Conservation (phyloP, 2,113 vertebrate genomes). For the Nerophis ophidion region DNA sequence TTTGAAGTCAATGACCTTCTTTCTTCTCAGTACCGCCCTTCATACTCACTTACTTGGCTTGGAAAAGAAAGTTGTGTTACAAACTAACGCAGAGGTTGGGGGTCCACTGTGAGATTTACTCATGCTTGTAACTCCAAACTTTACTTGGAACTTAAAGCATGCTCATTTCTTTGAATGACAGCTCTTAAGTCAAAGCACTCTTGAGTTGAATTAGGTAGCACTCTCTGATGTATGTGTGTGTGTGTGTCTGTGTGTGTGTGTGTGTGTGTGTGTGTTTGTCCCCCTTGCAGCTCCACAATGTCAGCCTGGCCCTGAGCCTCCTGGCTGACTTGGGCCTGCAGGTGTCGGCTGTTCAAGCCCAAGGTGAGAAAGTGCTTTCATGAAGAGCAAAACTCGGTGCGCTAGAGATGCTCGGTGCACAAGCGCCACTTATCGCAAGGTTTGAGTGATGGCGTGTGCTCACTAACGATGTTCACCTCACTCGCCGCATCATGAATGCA, state of each 20-base stretch:
- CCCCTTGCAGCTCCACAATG: constrained; percentile 79
- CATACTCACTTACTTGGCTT: too few relatives aligned
- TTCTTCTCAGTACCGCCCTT: too few relatives aligned
- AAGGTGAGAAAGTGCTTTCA: constrained; percentile 70
- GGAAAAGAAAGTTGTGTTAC: too few relatives aligned
- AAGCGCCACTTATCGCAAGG: not conserved
- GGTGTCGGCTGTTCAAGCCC: constrained; percentile 67
- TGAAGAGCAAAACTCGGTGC: too few relatives aligned
- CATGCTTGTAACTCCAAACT: too few relatives aligned
- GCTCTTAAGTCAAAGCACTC: too few relatives aligned
- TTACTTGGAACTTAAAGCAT: too few relatives aligned
- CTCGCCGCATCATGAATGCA: not conserved
- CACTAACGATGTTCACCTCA: not conserved
- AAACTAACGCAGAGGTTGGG: too few relatives aligned
- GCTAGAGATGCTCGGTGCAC: too few relatives aligned
- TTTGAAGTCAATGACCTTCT: too few relatives aligned
- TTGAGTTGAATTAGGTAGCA: not conserved
- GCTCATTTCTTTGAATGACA: too few relatives aligned
- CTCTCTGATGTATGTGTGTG: not conserved
- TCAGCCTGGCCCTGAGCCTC: constrained; percentile 82
- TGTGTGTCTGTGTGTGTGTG: not conserved
- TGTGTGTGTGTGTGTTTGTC: not conserved
- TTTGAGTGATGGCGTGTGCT: not conserved
- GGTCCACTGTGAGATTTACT: too few relatives aligned
- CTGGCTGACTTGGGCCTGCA: constrained; percentile 73